Evolutionary conservation across 2,888 invertebrate genomes (phyloP).

Genomic region (Meloe dianella): DNA sequence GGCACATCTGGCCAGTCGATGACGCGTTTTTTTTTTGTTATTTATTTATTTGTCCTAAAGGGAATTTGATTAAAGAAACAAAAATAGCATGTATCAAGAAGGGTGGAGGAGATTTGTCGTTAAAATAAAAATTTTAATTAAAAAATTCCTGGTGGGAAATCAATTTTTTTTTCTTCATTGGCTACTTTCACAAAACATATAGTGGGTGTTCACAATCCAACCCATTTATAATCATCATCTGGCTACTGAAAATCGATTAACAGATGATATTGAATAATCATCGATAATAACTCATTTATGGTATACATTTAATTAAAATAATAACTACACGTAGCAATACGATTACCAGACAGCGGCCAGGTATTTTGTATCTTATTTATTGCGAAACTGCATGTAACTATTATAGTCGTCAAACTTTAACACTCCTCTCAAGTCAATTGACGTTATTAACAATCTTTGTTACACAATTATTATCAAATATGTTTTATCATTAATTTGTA

Average conservation of each 20-base stretch:
- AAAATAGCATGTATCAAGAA: background rate
- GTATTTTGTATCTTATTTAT: constrained; percentile 27
- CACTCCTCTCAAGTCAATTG: constrained; percentile 1
- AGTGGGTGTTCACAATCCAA: constrained; percentile 21
- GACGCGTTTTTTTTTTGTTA: constrained; percentile 1
- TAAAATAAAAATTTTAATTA: no score
- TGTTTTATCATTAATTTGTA: background rate
- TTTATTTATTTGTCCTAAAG: background rate
- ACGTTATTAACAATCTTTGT: constrained; percentile 6
- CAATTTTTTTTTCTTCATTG: background rate
- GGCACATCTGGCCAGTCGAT: constrained; percentile 48
- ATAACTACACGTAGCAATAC: constrained; percentile 24
- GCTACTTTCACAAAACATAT: background rate
- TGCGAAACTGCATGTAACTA: constrained; percentile 27
- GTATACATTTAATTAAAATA: constrained; percentile 47
- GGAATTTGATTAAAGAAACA: background rate
- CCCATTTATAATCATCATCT: constrained; percentile 27
- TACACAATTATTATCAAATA: background rate
- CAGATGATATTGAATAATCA: constrained; percentile 47
- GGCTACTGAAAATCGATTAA: constrained; percentile 47
- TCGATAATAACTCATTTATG: constrained; percentile 47
- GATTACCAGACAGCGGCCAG: constrained; percentile 25
- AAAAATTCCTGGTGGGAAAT: background rate
- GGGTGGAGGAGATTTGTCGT: background rate
- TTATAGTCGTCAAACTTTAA: constrained; percentile 17